Percentiles rank a stretch among this genome's conserved stretches.
phyloP scores from a whole-genome alignment of 2,113 vertebrate genomes.

The Rhinogobius similis region DNA sequence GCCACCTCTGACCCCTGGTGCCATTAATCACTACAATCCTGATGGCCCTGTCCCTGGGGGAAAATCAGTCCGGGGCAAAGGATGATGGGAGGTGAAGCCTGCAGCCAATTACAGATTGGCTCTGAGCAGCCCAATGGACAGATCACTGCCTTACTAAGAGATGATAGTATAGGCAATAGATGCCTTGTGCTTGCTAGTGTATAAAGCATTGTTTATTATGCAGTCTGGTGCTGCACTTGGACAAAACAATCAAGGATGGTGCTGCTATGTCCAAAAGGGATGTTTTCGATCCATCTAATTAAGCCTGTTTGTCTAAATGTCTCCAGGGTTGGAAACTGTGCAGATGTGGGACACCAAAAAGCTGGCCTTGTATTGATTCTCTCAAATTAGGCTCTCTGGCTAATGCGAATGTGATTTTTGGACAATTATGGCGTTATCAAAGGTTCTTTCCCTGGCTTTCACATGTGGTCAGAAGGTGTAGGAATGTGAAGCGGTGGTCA shows the following conservation, averaged over 20 bases:
- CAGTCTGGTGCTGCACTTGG: neutral
- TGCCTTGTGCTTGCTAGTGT: constrained; percentile 20
- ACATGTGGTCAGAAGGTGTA: constrained; percentile 17
- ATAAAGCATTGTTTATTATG: neutral
- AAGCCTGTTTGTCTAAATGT: constrained; percentile 66
- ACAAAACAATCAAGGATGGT: constrained; percentile 18
- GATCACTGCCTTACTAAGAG: constrained; percentile 56
- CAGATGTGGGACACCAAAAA: constrained; percentile 71
- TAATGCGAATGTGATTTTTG: constrained; percentile 62
- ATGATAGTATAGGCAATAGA: constrained; percentile 47
- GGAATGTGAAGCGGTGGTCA: constrained; percentile 43
- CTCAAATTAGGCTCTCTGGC: constrained; percentile 47
- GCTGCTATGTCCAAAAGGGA: constrained; percentile 55
- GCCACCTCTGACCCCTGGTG: constrained; percentile 70
- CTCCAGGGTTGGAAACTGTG: constrained; percentile 53
- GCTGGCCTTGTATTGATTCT: constrained; percentile 35
- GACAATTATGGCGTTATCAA: constrained; percentile 55
- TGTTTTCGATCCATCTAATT: constrained; percentile 57
- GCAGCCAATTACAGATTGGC: constrained; percentile 76
- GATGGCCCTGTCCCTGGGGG: constrained; percentile 77
- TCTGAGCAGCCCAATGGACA: constrained; percentile 52
- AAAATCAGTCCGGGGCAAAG: constrained; percentile 78
- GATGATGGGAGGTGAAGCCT: constrained; percentile 77
- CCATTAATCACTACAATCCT: constrained; percentile 81
- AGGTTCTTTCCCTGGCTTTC: constrained; percentile 40